These are phyloP conservation scores for Salvelinus sp. DNA, from an alignment of 2,113 vertebrate genomes.

Conservation along the genomic window DNA sequence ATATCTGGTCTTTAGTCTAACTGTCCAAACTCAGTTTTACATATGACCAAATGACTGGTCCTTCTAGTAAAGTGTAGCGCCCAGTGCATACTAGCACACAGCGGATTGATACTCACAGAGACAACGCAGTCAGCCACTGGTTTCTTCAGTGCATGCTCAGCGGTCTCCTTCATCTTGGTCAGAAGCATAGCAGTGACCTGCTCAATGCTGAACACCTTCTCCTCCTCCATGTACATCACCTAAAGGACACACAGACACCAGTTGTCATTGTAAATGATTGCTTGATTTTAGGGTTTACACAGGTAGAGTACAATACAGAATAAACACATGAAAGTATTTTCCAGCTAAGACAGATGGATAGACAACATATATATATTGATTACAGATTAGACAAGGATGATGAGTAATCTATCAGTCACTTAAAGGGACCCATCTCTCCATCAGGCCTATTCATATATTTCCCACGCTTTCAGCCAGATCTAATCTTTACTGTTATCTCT, in stretches of 20 bases:
- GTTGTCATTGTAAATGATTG: too few species aligned
- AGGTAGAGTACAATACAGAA: too few species aligned
- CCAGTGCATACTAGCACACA: not conserved
- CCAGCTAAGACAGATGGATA: too few species aligned
- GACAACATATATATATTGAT: too few species aligned
- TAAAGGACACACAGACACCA: conserved; percentile 50
- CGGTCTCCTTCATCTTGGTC: conserved; percentile 94
- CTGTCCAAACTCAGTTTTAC: not conserved
- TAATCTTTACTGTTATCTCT: not conserved
- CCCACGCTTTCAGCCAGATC: not conserved
- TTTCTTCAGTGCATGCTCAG: conserved; percentile 91
- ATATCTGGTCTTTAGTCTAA: not conserved
- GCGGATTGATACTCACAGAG: conserved; percentile 81
- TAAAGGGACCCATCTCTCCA: too few species aligned
- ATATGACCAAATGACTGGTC: not conserved
- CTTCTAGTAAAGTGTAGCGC: not conserved
- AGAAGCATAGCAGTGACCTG: conserved; percentile 96
- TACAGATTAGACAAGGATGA: too few species aligned
- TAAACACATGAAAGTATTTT: too few species aligned
- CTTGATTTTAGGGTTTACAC: too few species aligned
- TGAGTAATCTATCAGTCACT: too few species aligned
- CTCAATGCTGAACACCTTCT: conserved; percentile 91
- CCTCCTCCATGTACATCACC: conserved; percentile 97
- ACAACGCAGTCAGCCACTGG: conserved; percentile 95
- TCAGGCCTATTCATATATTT: not conserved